Base-by-base conservation (phyloP, 2,888 invertebrate genomes). In the Amiota mariae region DNA sequence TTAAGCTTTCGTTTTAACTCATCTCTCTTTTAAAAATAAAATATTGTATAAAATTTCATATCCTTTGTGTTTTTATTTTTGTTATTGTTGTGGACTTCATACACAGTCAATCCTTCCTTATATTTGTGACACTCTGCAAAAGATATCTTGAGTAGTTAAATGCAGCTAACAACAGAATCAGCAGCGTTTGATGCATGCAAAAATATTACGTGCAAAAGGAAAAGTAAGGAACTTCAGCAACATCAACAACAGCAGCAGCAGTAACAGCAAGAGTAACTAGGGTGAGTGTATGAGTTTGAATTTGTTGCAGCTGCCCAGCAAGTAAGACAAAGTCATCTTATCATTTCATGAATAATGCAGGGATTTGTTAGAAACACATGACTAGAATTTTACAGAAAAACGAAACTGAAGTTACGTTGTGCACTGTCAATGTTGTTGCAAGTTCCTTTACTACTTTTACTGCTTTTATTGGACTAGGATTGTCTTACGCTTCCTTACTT, bases 331-430 rank as follows among this genome's bases (percentile, higher is more conserved):
- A 87, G 82, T 87, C 86, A 84, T 86, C 86, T 87, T 87, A 86
- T 86, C 87, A 86, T 85, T 85, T 86, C 85, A 86, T 86, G 86
- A 86, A 86, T 86, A 86, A 86, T 86, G 86, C 87, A 86, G 84
- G 86, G 86, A 86, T 86, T 86, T 87, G 86, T 87, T 86, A 82
- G 85, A 85, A 87, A 87, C 86, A 86, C 87, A 87, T 86, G 86
- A 86, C 86, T 86, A 80, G 86, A 85, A 86, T 86, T 83, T 82
- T 84, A 79, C 80, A 80, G 81, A 84, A 79, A 86, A 84, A 51
- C 54, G 10, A 51, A 51, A 51, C 18, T 10, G 20, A 59, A 59
- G 20, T 20, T n/a, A 51, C 6, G 79, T 85, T 85, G 85, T 85
- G 81, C 12, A 10, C 84, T 82, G 85, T 3, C 36, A 36, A 78